Evolutionary conservation across 2,888 invertebrate genomes (phyloP), one percentile per base, ranked within the genome.

Genomic region (Tricholauxania praeusta): DNA sequence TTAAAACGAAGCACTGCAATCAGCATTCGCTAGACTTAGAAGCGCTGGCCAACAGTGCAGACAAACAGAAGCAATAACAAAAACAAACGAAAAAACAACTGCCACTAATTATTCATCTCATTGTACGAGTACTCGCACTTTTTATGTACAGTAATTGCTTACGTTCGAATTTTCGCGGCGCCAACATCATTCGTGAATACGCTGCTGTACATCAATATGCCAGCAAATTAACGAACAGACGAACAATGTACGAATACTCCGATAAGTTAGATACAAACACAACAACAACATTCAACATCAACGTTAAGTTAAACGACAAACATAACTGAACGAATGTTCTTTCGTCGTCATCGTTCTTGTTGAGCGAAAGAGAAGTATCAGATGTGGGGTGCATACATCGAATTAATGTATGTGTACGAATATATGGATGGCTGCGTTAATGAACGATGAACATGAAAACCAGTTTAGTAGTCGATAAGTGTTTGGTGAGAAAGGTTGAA

Each of bases 381-480:
- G 47, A 7, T 15, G 12, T 32, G 15, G 60, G 15, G 15, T 22
- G 28, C 49, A 48, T 69, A 69, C 69, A 69, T 69, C 69, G 69
- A 62, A 51, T 69, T 69, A 55, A 69, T 69, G 69, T 62, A 69
- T 62, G 62, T 39, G 7, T 62, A 60, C 47, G 12, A n/a, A 47
- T 49, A 39, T n/a, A 62, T 60, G 60, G 12, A 66, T 52, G 51
- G 51, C 59, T 69, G 52, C 8, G 52, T 17, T 8, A 62, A 69
- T 60, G 69, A 69, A 69, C 62, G 69, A 69, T 69, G 69, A 60
- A 69, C 51, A 52, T 15, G 12, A 65, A 28, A 48, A 51, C 47
- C 68, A 60, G n/a, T 72, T 72, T 52, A 73, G 73, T 73, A 53
- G 65, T 22, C 19, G 49, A 14, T 66, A 52, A 70, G 69, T 39